Conservation (phyloP, 2,113 vertebrate genomes). For the Naja naja region DNA sequence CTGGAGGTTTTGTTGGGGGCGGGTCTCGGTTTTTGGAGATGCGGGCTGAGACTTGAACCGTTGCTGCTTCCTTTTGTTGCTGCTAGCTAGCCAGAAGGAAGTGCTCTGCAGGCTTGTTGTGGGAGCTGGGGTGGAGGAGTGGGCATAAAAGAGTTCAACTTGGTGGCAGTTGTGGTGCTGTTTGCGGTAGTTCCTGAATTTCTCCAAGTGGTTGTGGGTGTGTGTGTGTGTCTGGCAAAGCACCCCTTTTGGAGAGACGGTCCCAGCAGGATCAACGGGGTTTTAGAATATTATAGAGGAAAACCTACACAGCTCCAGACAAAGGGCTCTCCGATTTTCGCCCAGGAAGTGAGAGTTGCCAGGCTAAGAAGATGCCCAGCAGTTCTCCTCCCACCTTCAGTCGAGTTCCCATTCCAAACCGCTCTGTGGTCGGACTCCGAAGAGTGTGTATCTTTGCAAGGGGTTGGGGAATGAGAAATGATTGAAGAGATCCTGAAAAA, state of each 20-base stretch:
- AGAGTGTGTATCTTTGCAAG: background rate
- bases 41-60: too few relatives aligned
- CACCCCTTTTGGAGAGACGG: background rate
- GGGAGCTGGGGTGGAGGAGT: background rate
- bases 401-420: background rate
- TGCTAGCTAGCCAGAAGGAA: background rate
- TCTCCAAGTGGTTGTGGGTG: too few relatives aligned
- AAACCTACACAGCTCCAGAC: too few relatives aligned
- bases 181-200: too few relatives aligned
- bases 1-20: too few relatives aligned
- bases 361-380: background rate
- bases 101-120: background rate
- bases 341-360: background rate
- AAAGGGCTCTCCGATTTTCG: accelerated
- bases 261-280: background rate
- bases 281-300: too few relatives aligned
- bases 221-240: background rate
- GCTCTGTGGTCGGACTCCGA: background rate
- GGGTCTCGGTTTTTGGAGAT: background rate
- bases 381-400: background rate
- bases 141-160: background rate
- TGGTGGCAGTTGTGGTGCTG: background rate
- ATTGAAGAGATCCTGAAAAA: background rate
- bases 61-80: background rate
- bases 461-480: background rate